These are phyloP conservation scores for Echinometra lucunter DNA, from an alignment of 53 echinoderm and acorn worm genomes.

Conservation along the genomic window DNA sequence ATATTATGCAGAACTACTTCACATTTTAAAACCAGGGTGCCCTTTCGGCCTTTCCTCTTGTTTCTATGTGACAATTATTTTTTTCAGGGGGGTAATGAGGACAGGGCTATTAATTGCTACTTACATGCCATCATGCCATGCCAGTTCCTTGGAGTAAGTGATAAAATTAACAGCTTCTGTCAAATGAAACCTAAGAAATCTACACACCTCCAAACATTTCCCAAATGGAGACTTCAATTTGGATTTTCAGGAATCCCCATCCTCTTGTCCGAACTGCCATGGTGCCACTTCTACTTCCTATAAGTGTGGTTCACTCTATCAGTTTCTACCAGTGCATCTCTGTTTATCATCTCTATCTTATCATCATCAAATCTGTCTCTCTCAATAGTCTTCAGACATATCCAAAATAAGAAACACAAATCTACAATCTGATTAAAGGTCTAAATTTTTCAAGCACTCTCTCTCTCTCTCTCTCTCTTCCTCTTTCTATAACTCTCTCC, in stretches of 20 bases:
- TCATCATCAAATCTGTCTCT: too few species aligned
- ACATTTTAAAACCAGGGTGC: too few species aligned
- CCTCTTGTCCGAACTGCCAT: conserved; percentile 49
- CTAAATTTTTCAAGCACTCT: too few species aligned
- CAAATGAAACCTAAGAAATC: background rate
- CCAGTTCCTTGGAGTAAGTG: background rate
- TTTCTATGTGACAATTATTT: too few species aligned
- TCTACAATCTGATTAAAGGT: too few species aligned
- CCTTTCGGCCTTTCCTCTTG: too few species aligned
- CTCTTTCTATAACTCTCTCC: too few species aligned
- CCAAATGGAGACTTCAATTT: background rate
- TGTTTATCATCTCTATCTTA: conserved; percentile 70
- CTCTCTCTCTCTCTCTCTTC: too few species aligned
- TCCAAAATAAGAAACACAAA: too few species aligned
- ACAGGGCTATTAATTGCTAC: background rate
- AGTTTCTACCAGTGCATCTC: conserved; percentile 73
- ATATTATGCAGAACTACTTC: too few species aligned
- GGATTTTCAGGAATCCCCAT: background rate
- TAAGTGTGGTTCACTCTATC: conserved; percentile 89
- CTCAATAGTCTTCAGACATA: too few species aligned
- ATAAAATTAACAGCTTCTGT: background rate
- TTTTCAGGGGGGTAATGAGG: background rate
- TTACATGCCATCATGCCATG: background rate
- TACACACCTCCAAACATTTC: background rate
- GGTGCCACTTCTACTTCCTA: conserved; percentile 85